Percentiles rank a stretch among this genome's conserved stretches.
Evolutionary conservation across 2,888 invertebrate genomes (phyloP).

Genomic region (Helleia helle): DNA sequence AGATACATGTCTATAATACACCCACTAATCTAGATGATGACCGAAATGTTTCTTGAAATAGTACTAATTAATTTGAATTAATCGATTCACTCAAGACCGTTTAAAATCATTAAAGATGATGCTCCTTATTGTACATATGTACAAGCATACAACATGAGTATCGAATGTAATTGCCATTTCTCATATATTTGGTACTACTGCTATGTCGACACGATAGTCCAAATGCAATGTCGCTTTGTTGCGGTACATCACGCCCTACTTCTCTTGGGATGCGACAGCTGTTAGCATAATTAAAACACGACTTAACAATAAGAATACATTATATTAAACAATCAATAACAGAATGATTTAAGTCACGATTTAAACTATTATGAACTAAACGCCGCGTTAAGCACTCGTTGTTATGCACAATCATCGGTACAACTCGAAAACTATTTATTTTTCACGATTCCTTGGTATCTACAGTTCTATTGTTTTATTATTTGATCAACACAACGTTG

Average conservation of each 20-base stretch:
- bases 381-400: too few species aligned
- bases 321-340: conserved; percentile 17
- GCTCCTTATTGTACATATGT: background rate
- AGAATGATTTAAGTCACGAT: background rate
- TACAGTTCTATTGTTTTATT: too few species aligned
- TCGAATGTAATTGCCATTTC: conserved; percentile 13
- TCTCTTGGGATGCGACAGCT: conserved; percentile 51
- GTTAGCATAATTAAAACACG: conserved; percentile 70
- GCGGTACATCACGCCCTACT: conserved; percentile 56
- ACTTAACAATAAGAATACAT: conserved; percentile 52
- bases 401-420: too few species aligned
- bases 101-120: background rate
- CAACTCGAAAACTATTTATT: too few species aligned
- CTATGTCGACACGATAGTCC: conserved; percentile 24
- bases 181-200: conserved; percentile 7
- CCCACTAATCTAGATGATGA: too few species aligned
- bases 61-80: too few species aligned
- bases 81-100: background rate
- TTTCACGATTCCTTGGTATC: too few species aligned
- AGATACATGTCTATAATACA: too few species aligned
- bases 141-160: background rate
- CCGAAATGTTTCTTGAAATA: too few species aligned
- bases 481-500: too few species aligned
- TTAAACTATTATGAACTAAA: too few species aligned
- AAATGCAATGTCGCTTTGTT: conserved; percentile 43